Base-by-base conservation (phyloP, 2,113 vertebrate species). In the Ramphastos sulfuratus region DNA sequence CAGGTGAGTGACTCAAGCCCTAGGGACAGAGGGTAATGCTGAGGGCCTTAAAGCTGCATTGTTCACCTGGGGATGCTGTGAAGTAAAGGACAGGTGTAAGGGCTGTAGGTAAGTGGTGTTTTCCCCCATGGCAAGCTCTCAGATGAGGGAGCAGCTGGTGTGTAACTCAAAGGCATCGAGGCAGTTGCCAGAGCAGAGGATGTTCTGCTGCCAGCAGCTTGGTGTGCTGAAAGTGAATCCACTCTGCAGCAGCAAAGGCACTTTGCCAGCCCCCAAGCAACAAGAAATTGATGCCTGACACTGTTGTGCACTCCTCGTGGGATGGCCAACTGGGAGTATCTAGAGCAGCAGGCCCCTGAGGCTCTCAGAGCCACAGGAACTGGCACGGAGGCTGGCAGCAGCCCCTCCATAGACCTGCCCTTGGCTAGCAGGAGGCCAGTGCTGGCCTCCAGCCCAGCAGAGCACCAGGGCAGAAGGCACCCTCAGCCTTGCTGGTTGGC, bases 61-160 rank as follows among this genome's bases (percentile, higher is more conserved):
- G 19, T 75, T 94, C 85, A 92, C 80, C 82, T 93, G 61, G 70
- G 70, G 50, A 72, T 88, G 54, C 13, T 92, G 6, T 16, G 25
- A 81, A 95, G 50, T 12, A 52, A 12, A 52, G 50, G 50, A 12
- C 12, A 24, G 50, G 65, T 78, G 54, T 71, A 94, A 92, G 52
- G 39, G 86, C 33, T 70, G 20, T 35, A 16, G 4, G 0, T 95
- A 92, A 94, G 95, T 94, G 70, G 18, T 74, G 50, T 88, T 96
- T 95, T 96, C 76, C 92, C 92, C 90, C 72, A 54, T 60, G 93
- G 92, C 88, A 88, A 73, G 48, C 83, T 92, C 80, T 92, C 70
- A 81, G 77, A 70, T 88, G 80, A 92, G 4, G 6, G 54, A 92
- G 58, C 80, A 92, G 93, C 73, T 95, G 58, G 92, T 93, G 90